Conservation (phyloP, 2,888 invertebrate genomes). For the Oxyscelio sp. region DNA sequence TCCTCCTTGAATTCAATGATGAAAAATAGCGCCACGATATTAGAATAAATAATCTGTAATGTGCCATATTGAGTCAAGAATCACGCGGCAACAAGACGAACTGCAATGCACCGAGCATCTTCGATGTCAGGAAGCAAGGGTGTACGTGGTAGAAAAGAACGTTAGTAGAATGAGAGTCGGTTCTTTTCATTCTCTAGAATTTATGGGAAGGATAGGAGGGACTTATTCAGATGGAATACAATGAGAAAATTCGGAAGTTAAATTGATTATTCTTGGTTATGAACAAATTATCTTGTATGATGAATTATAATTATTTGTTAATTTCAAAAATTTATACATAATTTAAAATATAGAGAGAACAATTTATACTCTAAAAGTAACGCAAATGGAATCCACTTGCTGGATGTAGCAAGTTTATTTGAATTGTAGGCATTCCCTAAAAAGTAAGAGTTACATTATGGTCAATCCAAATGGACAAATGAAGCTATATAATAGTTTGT, state of each 20-base stretch:
- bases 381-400: too few relatives aligned
- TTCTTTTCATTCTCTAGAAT: conserved; percentile 47
- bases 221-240: conserved; percentile 32
- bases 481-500: too few relatives aligned
- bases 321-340: too few relatives aligned
- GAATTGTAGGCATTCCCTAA: too few relatives aligned
- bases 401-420: too few relatives aligned
- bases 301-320: conserved; percentile 6
- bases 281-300: conserved; percentile 10
- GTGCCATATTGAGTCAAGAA: conserved; percentile 54
- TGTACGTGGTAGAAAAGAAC: conserved; percentile 12
- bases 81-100: conserved; percentile 51
- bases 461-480: too few relatives aligned
- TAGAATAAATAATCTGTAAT: conserved; percentile 60
- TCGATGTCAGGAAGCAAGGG: conserved; percentile 5
- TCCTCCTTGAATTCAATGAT: conserved; percentile 55
- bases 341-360: too few relatives aligned
- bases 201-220: conserved; percentile 40
- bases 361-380: too few relatives aligned
- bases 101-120: conserved; percentile 41
- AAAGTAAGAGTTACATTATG: too few relatives aligned
- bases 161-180: conserved; percentile 23
- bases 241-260: conserved; percentile 18
- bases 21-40: conserved; percentile 49
- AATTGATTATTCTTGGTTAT: conserved; percentile 33